Conservation (phyloP, 2,888 invertebrate genomes). For the Xestia rhomboidea region DNA sequence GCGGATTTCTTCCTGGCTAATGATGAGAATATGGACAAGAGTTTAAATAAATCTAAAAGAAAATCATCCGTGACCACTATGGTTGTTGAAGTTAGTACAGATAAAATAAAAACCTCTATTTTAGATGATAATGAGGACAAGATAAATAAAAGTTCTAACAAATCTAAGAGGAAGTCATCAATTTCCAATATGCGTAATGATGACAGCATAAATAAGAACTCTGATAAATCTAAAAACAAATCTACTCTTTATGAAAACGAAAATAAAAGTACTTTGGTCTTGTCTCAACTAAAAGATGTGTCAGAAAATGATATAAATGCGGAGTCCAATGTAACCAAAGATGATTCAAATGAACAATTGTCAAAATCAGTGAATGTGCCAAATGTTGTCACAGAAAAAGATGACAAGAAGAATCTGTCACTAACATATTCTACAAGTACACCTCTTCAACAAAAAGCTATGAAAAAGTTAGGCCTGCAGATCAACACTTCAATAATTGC, state of each 20-base stretch:
- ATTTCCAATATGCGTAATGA: conserved; percentile 23
- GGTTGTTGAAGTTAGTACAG: conserved; percentile 16
- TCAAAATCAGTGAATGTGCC: conserved; percentile 74
- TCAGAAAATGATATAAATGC: conserved; percentile 72
- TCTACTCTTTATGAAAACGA: conserved; percentile 55
- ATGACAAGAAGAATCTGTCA: conserved; percentile 74
- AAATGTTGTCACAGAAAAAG: conserved; percentile 69
- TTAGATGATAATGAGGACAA: conserved; percentile 7
- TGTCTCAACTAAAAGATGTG: conserved; percentile 82
- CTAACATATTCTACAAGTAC: conserved; percentile 83
- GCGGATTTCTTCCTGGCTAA: neutral
- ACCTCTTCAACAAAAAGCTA: conserved; percentile 81
- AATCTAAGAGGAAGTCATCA: conserved; percentile 55
- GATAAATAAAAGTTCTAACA: conserved; percentile 34
- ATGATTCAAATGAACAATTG: conserved; percentile 66
- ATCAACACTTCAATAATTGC: conserved; percentile 80
- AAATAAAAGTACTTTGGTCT: conserved; percentile 77
- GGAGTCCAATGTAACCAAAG: conserved; percentile 70
- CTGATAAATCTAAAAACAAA: conserved; percentile 71
- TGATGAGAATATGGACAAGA: conserved; percentile 34
- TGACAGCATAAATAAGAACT: conserved; percentile 54
- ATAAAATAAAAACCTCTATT: conserved; percentile 24
- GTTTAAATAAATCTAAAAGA: conserved; percentile 41
- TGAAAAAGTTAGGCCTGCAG: conserved; percentile 75
- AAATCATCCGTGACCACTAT: conserved; percentile 23